Evolutionary conservation across 2,888 invertebrate species (phyloP), one percentile per base, ranked within the genome.

Genomic region (Luperina testacea): DNA sequence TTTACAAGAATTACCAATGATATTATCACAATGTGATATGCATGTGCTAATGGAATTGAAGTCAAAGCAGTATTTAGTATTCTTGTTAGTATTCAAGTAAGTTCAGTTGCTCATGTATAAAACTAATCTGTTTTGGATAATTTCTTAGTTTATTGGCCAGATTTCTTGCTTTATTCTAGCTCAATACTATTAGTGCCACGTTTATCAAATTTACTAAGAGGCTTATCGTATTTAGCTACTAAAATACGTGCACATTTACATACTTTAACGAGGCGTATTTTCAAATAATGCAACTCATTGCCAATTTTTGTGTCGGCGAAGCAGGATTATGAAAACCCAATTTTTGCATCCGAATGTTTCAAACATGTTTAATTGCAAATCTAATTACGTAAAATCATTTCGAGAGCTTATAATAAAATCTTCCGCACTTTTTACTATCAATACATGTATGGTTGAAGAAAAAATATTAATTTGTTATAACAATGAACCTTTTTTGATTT

Each of bases 401-500:
- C 42, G 51, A 74, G 61, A 27, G 48, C 57, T 74, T 38, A 65
- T 65, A 74, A 38, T 70, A 76, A 85, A 65, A 69, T 76, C 61
- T 69, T 57, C n/a, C 15, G n/a, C 0, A 68, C 5, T 87, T 87
- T 85, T 82, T 87, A 75, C 65, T 63, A 13, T 8, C 38, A 72
- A 61, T 45, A 38, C 6, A 0, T n/a, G n/a, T 45, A 53, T 13
- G n/a, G n/a, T 24, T 4, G 24, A 17, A 20, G 61, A 72, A 82
- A 72, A 87, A 82, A 91, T 89, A 80, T 84, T 78, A 79, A 80
- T 80, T 81, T 69, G 77, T 64, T 48, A 72, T 67, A 78, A 81
- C 80, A 78, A 85, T 73, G 70, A 86, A 97, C 97, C 94, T 96
- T 97, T 97, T 84, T 96, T 97, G 27, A 95, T 91, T 90, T 97